Evolutionary conservation across 2,888 invertebrate genomes (phyloP), one percentile per base, ranked within the genome.

Genomic region (Drosophila kuntzei): DNA sequence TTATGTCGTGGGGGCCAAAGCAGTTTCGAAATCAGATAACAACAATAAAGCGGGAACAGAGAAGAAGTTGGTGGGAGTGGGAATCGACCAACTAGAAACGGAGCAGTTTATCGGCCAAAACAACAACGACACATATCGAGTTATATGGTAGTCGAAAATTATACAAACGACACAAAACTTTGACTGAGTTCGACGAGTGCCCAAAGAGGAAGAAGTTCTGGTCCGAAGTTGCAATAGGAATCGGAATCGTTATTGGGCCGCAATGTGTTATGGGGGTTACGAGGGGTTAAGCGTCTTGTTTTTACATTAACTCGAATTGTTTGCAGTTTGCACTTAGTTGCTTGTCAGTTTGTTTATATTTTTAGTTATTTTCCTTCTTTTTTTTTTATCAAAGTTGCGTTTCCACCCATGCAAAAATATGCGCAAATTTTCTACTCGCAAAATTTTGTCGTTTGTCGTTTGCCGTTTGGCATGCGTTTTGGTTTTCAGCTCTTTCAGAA

Each of bases 291-390:
- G 62, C 59, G 57, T 41, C 71, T 60, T 71, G 72, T 67, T 85
- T 73, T 68, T 64, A 72, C 87, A 87, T 84, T 84, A 80, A 84
- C 85, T 82, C 72, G 76, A 84, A 85, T 84, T 80, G 81, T 87
- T 84, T 79, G 79, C 68, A 75, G 51, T 80, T 74, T 66, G 65
- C 46, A 54, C 46, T 54, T 61, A 54, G 66, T 63, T 63, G 50
- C 61, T 65, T 60, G 59, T 59, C 51, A 71, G 75, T 79, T 54
- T 41, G 54, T 25, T 44, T 55, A 41, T 36, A 11, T 39, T 34
- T 47, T 43, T 34, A n/a, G n/a, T n/a, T n/a, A n/a, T n/a, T 4
- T 12, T 11, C 20, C 1, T 43, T 8, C 32, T 18, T 20, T 5
- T 60, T 25, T 43, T 58, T 63, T 64, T 67, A 64, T 75, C 53